phyloP scores from a whole-genome alignment of 1,140 invertebrate species.

The Drosophila lini region DNA sequence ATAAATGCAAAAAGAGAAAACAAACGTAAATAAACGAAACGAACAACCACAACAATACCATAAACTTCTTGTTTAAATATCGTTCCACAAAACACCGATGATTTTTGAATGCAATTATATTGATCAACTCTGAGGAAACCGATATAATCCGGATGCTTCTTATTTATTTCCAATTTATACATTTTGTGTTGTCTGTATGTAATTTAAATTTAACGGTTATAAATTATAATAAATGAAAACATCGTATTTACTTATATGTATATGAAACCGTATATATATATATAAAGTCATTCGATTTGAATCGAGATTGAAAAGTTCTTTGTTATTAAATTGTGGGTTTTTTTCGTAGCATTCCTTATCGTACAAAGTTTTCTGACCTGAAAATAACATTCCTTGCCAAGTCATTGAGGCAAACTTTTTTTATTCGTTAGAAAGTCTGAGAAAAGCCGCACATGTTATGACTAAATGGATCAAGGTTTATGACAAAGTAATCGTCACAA shows the following conservation, averaged over 20 bases:
- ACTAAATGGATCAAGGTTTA: constrained; percentile 6
- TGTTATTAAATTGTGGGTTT: constrained; percentile 15
- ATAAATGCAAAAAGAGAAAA: constrained; percentile 41
- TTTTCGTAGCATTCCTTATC: neutral
- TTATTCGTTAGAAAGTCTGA: neutral
- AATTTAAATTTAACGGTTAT: constrained; percentile 78
- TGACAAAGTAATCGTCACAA: neutral
- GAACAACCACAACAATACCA: constrained; percentile 42
- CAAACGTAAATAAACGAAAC: constrained; percentile 45
- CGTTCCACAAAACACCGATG: constrained; percentile 35
- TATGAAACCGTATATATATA: constrained; percentile 55
- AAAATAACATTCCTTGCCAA: neutral
- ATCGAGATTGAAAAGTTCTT: constrained; percentile 22
- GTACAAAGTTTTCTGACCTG: neutral
- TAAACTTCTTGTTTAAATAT: constrained; percentile 55
- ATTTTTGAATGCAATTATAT: constrained; percentile 24
- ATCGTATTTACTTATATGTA: constrained; percentile 66
- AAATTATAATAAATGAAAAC: constrained; percentile 66
- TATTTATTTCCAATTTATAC: constrained; percentile 75
- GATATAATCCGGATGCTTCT: constrained; percentile 48
- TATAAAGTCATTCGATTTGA: constrained; percentile 47
- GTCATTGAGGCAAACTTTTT: neutral
- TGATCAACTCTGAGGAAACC: constrained; percentile 19
- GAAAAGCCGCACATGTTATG: constrained; percentile 1
- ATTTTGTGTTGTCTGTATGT: constrained; percentile 81